A percentile compares a stretch with the other conserved stretches of the same genome.
These are phyloP conservation scores for Xyrichtys novacula DNA, from an alignment of 2,797 vertebrate species.

Conservation along the genomic window DNA sequence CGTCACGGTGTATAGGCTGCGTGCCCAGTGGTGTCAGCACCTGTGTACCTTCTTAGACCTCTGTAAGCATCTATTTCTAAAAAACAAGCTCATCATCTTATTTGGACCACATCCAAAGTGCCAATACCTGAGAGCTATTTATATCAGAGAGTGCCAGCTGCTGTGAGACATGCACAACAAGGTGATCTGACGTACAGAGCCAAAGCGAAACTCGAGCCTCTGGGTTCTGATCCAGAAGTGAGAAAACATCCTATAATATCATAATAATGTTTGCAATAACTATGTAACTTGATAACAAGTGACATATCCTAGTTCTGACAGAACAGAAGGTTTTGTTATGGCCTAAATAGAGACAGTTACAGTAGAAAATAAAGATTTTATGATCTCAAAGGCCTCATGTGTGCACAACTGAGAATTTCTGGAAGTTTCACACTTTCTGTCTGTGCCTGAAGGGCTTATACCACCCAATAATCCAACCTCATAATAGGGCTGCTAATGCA, in stretches of 20 bases:
- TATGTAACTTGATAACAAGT: too few species aligned
- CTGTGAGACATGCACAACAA: not conserved
- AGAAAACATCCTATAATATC: not conserved
- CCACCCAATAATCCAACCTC: too few species aligned
- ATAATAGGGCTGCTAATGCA: too few species aligned
- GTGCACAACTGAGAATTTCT: too few species aligned
- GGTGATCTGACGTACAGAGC: not conserved
- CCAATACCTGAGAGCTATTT: not conserved
- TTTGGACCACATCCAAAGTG: not conserved
- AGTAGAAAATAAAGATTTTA: too few species aligned
- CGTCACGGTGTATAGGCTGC: not conserved
- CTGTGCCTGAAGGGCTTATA: too few species aligned
- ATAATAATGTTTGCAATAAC: not conserved
- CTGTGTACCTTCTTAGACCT: not conserved
- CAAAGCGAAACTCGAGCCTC: not conserved
- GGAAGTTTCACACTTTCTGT: too few species aligned
- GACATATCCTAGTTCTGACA: not conserved
- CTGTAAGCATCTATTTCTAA: not conserved
- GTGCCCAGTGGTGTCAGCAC: not conserved
- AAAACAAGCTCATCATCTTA: not conserved
- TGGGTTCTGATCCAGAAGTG: not conserved
- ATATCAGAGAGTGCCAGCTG: not conserved
- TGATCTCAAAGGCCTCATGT: too few species aligned
- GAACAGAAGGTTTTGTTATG: too few species aligned
- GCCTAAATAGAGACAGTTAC: too few species aligned